Conservation (phyloP, 2,797 vertebrate genomes). For the Arctocebus calabarensis region DNA sequence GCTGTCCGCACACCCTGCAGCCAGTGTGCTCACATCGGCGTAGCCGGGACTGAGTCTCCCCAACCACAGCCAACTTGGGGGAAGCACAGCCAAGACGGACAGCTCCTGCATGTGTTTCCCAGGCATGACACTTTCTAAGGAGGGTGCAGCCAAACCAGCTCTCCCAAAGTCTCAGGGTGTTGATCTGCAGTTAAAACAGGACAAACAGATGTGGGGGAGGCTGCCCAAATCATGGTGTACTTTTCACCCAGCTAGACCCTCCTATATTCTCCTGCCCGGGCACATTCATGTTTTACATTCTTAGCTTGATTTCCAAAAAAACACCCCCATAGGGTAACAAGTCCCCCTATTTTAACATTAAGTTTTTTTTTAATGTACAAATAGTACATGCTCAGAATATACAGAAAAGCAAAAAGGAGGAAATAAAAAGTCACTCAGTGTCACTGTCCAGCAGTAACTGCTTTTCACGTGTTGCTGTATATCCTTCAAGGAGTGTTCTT, state of each 20-base stretch:
- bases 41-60: not conserved
- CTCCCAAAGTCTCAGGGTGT: not conserved
- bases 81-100: not conserved
- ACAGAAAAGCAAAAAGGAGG: not conserved
- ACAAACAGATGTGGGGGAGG: not conserved
- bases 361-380: not conserved
- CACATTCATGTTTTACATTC: not conserved
- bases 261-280: not conserved
- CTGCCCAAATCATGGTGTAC: not conserved
- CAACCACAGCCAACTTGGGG: not conserved
- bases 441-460: not conserved
- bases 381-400: conserved; percentile 23
- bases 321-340: not conserved
- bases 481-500: not conserved
- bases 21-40: not conserved
- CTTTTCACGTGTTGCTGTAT: not conserved
- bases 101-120: not conserved
- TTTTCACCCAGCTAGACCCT: conserved; percentile 14
- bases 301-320: not conserved
- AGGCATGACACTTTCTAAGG: not conserved
- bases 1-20: not conserved
- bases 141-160: not conserved
- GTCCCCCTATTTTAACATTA: conserved; percentile 57
- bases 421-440: not conserved
- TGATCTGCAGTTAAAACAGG: not conserved